These are phyloP conservation scores for Pherbina coryleti DNA, from an alignment of 2,888 invertebrate species.

Conservation along the genomic window DNA sequence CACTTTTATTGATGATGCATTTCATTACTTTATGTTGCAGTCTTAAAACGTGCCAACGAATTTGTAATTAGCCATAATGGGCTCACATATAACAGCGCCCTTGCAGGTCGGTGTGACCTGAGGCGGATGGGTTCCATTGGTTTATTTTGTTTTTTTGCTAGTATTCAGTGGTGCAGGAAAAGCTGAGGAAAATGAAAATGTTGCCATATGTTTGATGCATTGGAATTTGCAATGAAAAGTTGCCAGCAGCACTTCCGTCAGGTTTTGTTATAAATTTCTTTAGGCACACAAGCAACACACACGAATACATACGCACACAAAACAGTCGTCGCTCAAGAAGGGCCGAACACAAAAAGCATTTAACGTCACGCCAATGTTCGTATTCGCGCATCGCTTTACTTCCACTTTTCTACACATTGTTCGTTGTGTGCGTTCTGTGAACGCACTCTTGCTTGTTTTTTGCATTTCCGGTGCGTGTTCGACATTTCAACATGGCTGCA, in stretches of 20 bases:
- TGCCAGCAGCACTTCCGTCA: background rate
- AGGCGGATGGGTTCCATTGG: background rate
- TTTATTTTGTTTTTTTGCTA: background rate
- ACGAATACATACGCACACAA: background rate
- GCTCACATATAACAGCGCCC: background rate
- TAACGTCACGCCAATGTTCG: background rate
- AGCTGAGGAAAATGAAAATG: background rate
- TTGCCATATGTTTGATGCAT: slow-evolving; percentile 1
- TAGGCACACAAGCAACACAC: background rate
- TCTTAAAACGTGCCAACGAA: background rate
- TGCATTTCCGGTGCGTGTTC: slow-evolving; percentile 15
- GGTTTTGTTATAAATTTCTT: background rate
- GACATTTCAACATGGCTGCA: background rate
- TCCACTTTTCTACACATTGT: no score
- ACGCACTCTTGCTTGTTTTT: slow-evolving; percentile 20
- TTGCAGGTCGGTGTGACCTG: background rate
- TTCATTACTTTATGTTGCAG: background rate
- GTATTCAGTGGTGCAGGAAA: background rate
- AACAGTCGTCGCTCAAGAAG: background rate
- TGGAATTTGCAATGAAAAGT: background rate
- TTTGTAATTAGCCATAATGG: slow-evolving; percentile 15
- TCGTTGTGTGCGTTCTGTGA: background rate
- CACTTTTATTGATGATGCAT: slow-evolving; percentile 27
- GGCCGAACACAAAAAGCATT: background rate
- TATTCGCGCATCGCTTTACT: no score